Evolutionary conservation across 2,113 vertebrate genomes (phyloP).

Genomic region (Phrynocephalus versicolor): DNA sequence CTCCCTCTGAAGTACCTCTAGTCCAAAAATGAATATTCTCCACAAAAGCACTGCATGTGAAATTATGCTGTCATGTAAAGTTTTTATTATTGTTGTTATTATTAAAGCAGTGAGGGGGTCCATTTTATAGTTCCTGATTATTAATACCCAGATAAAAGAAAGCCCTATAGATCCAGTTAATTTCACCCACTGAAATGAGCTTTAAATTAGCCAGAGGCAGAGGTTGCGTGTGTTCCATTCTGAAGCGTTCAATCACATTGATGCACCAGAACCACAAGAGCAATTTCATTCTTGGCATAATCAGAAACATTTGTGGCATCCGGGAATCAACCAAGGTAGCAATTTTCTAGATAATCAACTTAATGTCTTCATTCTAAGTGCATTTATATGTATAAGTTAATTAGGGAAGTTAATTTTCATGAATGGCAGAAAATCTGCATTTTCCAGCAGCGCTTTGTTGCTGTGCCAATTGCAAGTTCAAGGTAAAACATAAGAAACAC

Average conservation of each 20-base stretch:
- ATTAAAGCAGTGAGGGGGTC: slow-evolving; percentile 36
- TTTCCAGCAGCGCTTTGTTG: slow-evolving; percentile 58
- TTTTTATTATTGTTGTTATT: slow-evolving; percentile 3
- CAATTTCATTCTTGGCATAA: slow-evolving; percentile 73
- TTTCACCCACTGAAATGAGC: slow-evolving; percentile 48
- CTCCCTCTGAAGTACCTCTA: background rate
- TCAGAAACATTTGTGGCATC: slow-evolving; percentile 57
- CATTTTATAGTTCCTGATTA: background rate
- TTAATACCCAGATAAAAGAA: slow-evolving; percentile 15
- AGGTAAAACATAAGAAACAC: slow-evolving; percentile 10
- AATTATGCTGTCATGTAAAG: background rate
- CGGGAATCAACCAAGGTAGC: slow-evolving; percentile 75
- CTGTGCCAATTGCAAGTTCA: slow-evolving; percentile 55
- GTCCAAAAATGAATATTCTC: background rate
- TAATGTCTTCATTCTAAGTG: slow-evolving; percentile 76
- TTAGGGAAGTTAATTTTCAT: slow-evolving; percentile 79
- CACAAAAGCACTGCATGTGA: background rate
- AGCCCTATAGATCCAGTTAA: slow-evolving; percentile 26
- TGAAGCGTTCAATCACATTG: slow-evolving; percentile 48
- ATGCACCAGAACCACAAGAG: slow-evolving; percentile 68
- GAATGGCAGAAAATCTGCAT: slow-evolving; percentile 74
- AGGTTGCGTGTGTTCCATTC: slow-evolving; percentile 45
- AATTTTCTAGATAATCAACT: slow-evolving; percentile 81
- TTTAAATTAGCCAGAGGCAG: slow-evolving; percentile 54
- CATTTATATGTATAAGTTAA: slow-evolving; percentile 73